A percentile compares a stretch with the other conserved stretches of the same genome.
Evolutionary conservation across 2,113 vertebrate genomes (phyloP).

Genomic region (Anhinga anhinga): DNA sequence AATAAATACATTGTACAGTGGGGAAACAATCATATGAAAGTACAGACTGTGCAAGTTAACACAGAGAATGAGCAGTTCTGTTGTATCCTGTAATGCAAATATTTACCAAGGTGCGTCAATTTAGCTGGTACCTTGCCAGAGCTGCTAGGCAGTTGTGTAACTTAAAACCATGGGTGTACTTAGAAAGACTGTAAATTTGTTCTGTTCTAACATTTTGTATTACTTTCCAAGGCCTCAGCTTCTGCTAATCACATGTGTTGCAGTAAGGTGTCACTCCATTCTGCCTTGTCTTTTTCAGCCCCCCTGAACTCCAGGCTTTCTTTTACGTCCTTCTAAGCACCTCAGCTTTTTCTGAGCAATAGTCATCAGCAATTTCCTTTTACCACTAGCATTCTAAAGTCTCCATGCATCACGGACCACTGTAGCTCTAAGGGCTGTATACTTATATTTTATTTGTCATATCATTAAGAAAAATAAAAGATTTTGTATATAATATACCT

Average conservation of each 20-base stretch:
- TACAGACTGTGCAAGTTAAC: neutral
- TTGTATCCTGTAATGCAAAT: neutral
- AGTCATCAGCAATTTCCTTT: neutral
- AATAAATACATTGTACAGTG: neutral
- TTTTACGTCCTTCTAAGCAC: neutral
- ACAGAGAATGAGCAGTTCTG: neutral
- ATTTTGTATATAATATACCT: neutral
- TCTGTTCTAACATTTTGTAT: neutral
- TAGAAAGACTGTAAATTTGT: neutral
- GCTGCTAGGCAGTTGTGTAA: neutral
- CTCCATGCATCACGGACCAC: neutral
- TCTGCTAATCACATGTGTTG: neutral
- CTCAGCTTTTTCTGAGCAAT: neutral
- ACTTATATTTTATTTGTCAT: neutral
- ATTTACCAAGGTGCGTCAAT: neutral
- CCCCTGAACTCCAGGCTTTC: neutral
- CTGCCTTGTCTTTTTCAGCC: neutral
- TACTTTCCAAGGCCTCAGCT: neutral
- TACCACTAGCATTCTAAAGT: neutral
- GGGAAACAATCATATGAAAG: neutral
- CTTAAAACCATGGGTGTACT: neutral
- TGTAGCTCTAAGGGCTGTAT: neutral
- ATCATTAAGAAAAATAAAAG: neutral
- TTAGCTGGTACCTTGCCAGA: neutral
- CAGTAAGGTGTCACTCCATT: neutral